Percentiles rank a stretch among this genome's conserved stretches.
phyloP scores from a whole-genome alignment of 2,888 invertebrate genomes.

The Drosophila cognata region DNA sequence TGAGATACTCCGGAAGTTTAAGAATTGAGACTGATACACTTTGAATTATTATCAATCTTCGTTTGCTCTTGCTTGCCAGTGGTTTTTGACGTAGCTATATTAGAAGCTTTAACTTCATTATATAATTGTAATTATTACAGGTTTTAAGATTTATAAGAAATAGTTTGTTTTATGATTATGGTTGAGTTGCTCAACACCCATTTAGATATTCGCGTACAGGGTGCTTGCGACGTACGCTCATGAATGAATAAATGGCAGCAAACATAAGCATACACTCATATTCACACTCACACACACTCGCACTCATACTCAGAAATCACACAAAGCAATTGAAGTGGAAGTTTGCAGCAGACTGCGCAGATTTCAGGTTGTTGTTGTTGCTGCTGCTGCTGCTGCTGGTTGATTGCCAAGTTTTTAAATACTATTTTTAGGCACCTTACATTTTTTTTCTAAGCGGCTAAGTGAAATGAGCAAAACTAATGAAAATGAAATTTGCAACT shows the following conservation, averaged over 20 bases:
- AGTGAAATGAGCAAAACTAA: slow-evolving; percentile 36
- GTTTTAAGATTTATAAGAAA: neutral
- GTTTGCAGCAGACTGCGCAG: slow-evolving; percentile 64
- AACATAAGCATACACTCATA: slow-evolving; percentile 45
- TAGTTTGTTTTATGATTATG: neutral
- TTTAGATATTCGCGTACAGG: slow-evolving; percentile 7
- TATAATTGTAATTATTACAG: neutral
- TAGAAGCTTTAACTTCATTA: neutral
- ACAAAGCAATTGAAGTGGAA: slow-evolving; percentile 69
- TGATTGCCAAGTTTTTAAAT: slow-evolving; percentile 53
- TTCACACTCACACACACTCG: slow-evolving; percentile 11
- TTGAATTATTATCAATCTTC: neutral
- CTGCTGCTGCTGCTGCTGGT: slow-evolving; percentile 22
- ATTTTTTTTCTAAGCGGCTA: slow-evolving; percentile 32
- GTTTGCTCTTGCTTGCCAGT: neutral
- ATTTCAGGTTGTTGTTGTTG: slow-evolving; percentile 14
- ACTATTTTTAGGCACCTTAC: slow-evolving; percentile 63
- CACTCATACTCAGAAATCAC: slow-evolving; percentile 32
- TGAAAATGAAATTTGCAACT: slow-evolving; percentile 55
- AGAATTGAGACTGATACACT: neutral
- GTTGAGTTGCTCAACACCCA: neutral
- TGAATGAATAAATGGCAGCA: slow-evolving; percentile 70
- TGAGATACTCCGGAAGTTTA: slow-evolving; percentile 23
- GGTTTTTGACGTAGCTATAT: neutral
- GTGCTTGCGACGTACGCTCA: slow-evolving; percentile 52